Percentiles rank a stretch among this genome's conserved stretches.
phyloP scores from a whole-genome alignment of 2,888 invertebrate genomes.

The Troglohyphantes excavatus region DNA sequence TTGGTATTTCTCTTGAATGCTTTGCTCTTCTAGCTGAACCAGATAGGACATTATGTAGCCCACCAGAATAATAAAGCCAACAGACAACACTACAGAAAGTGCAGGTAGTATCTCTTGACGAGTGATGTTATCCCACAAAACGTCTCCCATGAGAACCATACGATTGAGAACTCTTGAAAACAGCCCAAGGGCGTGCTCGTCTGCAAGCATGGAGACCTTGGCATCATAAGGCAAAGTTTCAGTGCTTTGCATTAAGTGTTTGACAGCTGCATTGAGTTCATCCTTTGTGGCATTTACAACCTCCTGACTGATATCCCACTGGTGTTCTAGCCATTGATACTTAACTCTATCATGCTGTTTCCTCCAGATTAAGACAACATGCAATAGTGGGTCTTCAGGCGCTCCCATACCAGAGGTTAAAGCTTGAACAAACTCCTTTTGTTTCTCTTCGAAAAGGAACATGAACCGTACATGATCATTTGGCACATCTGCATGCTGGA shows the following conservation, averaged over 20 bases:
- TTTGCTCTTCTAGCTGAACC: constrained; percentile 87
- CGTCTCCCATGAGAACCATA: constrained; percentile 87
- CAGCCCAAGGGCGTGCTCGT: constrained; percentile 90
- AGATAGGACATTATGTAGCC: constrained; percentile 94
- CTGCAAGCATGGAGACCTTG: constrained; percentile 87
- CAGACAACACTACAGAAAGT: constrained; percentile 89
- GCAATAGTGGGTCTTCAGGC: constrained; percentile 87
- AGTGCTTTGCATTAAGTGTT: constrained; percentile 87
- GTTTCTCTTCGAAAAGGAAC: constrained; percentile 91
- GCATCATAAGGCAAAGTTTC: constrained; percentile 91
- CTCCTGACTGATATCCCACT: constrained; percentile 84
- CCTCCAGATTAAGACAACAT: constrained; percentile 94
- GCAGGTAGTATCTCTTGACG: constrained; percentile 91
- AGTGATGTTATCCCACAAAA: constrained; percentile 88
- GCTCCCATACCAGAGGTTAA: constrained; percentile 84
- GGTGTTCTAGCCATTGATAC: constrained; percentile 93
- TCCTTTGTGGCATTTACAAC: constrained; percentile 82
- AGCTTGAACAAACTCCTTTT: constrained; percentile 91
- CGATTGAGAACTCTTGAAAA: constrained; percentile 88
- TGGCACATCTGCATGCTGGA: constrained; percentile 85
- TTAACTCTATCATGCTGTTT: constrained; percentile 92
- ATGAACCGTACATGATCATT: constrained; percentile 85
- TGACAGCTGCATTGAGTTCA: constrained; percentile 88
- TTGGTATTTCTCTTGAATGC: constrained; percentile 81
- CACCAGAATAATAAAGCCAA: constrained; percentile 89